These are phyloP conservation scores for Bujurquina vittata DNA, from an alignment of 2,113 vertebrate genomes.

Conservation along the genomic window DNA sequence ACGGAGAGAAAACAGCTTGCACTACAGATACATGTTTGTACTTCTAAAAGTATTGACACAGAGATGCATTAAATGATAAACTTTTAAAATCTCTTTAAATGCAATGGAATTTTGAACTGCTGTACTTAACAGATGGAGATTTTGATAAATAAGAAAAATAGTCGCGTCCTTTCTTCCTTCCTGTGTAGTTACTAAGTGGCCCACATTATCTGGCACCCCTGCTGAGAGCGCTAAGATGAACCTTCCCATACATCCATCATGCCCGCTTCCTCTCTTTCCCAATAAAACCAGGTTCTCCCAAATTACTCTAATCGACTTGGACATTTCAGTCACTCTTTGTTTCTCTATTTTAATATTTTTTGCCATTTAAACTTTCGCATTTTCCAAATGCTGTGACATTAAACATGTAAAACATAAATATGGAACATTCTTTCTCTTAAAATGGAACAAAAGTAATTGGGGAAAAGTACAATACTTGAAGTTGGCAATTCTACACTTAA, in stretches of 20 bases:
- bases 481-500: constrained; percentile 16
- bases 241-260: constrained; percentile 42
- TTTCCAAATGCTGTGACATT: constrained; percentile 5
- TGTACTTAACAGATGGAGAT: constrained; percentile 39
- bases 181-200: constrained; percentile 50
- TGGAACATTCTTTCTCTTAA: background rate
- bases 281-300: background rate
- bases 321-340: constrained; percentile 17
- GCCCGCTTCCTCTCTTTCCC: constrained; percentile 4
- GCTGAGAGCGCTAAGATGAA: constrained; percentile 50
- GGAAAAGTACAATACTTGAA: background rate
- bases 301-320: constrained; percentile 19
- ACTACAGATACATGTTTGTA: background rate
- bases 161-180: constrained; percentile 28
- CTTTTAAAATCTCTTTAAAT: background rate
- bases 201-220: constrained; percentile 51
- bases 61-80: background rate
- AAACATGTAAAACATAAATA: background rate
- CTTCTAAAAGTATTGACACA: background rate
- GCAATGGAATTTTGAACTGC: constrained; percentile 31
- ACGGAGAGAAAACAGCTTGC: background rate
- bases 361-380: constrained; percentile 14
- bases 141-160: constrained; percentile 6
- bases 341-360: background rate
- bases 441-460: background rate